These are phyloP conservation scores for Lampropteryx suffumata DNA, from an alignment of 2,888 invertebrate species.

Conservation along the genomic window DNA sequence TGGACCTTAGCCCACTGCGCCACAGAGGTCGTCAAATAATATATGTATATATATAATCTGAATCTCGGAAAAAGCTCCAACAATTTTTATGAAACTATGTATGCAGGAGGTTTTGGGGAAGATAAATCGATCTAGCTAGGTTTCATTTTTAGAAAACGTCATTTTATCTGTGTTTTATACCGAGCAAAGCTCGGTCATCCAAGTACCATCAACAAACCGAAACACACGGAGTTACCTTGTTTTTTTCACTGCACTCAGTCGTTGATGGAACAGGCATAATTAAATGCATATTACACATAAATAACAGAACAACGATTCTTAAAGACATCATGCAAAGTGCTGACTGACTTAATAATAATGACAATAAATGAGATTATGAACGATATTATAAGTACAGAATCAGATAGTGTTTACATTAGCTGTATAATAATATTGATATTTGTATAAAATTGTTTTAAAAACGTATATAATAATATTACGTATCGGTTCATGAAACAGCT, in stretches of 20 bases:
- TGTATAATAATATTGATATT: slow-evolving; percentile 4
- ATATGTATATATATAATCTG: too few relatives aligned
- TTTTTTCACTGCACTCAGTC: not conserved
- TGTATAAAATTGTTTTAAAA: not conserved
- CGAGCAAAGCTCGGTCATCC: too few relatives aligned
- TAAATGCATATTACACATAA: slow-evolving; percentile 4
- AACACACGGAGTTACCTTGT: not conserved
- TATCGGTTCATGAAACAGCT: too few relatives aligned
- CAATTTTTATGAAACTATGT: too few relatives aligned
- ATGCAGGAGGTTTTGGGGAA: too few relatives aligned
- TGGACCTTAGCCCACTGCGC: too few relatives aligned
- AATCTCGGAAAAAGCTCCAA: too few relatives aligned
- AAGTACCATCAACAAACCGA: too few relatives aligned
- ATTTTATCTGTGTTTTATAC: too few relatives aligned
- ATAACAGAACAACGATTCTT: not conserved
- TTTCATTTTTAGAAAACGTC: too few relatives aligned
- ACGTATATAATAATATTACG: not conserved
- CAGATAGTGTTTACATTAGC: not conserved
- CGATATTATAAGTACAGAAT: not conserved
- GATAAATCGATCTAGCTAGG: too few relatives aligned
- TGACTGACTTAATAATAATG: not conserved
- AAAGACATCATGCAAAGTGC: slow-evolving; percentile 4
- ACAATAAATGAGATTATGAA: not conserved
- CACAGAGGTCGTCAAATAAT: too few relatives aligned
- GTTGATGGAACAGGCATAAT: not conserved